phyloP scores from a whole-genome alignment of 1,140 invertebrate genomes.

The Asobara japonica region DNA sequence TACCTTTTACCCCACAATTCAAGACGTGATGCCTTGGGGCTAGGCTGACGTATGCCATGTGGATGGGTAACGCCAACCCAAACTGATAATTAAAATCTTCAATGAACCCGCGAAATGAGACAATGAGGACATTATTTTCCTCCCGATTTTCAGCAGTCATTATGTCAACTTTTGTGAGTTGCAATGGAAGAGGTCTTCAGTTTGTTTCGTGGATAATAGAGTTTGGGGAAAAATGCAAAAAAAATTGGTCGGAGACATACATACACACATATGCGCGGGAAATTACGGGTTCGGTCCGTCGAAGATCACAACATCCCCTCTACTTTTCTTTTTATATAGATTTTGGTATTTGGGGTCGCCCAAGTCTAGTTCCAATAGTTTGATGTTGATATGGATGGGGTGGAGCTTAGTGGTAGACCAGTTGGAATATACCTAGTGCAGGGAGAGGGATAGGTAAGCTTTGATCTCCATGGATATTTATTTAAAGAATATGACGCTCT shows the following conservation, averaged over 20 bases:
- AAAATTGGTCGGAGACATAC: not conserved
- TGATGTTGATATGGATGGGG: slow-evolving; percentile 26
- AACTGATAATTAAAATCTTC: not conserved
- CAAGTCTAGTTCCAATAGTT: slow-evolving; percentile 7
- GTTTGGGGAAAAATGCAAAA: not conserved
- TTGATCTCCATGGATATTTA: slow-evolving; percentile 50
- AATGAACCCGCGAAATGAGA: not conserved
- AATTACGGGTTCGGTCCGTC: not conserved
- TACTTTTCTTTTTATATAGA: not conserved
- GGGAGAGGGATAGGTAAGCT: slow-evolving; percentile 28
- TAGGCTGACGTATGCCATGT: not conserved
- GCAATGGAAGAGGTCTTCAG: too few species aligned
- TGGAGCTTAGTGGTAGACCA: slow-evolving; percentile 18
- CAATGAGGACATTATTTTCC: not conserved
- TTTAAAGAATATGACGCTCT: slow-evolving; percentile 54
- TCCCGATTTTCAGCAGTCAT: too few species aligned
- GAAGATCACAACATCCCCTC: too few species aligned
- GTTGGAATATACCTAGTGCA: slow-evolving; percentile 29
- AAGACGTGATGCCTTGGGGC: slow-evolving; percentile 15
- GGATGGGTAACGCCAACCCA: not conserved
- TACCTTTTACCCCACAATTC: not conserved
- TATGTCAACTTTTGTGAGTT: too few species aligned
- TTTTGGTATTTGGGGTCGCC: not conserved
- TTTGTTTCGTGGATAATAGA: too few species aligned
- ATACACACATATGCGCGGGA: not conserved